Evolutionary conservation across 2,888 invertebrate genomes (phyloP).

Genomic region (Sphaerophoria rueppellii): DNA sequence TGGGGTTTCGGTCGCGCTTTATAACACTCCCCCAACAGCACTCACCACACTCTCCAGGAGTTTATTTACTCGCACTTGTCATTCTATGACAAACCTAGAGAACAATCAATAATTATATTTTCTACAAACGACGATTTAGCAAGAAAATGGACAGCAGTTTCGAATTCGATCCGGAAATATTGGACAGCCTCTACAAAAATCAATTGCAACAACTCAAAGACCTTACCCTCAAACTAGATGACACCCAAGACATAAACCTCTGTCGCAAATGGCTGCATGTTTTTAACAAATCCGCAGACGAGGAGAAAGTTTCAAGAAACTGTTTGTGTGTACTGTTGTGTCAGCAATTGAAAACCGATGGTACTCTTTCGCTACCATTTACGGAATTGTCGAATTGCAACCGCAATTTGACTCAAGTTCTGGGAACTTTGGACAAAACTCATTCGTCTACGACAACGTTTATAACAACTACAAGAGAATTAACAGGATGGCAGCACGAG

Average conservation of each 20-base stretch:
- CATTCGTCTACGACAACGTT: not conserved
- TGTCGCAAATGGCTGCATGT: slow-evolving; percentile 78
- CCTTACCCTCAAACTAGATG: slow-evolving; percentile 74
- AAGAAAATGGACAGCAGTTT: slow-evolving; percentile 64
- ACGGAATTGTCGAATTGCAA: slow-evolving; percentile 66
- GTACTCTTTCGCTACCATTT: slow-evolving; percentile 59
- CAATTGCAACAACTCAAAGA: slow-evolving; percentile 75
- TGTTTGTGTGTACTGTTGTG: slow-evolving; percentile 77
- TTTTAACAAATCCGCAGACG: slow-evolving; percentile 75
- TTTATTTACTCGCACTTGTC: not conserved
- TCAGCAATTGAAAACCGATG: slow-evolving; percentile 75
- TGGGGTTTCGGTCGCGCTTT: too few species aligned
- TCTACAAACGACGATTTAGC: not conserved
- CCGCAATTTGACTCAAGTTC: slow-evolving; percentile 54
- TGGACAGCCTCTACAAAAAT: slow-evolving; percentile 76
- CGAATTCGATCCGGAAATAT: slow-evolving; percentile 73
- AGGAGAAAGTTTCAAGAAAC: slow-evolving; percentile 78
- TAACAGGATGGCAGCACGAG: not conserved
- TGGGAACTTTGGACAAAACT: slow-evolving; percentile 49
- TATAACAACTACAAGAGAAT: not conserved
- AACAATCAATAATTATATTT: slow-evolving; percentile 47
- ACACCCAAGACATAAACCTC: slow-evolving; percentile 74
- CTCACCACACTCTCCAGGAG: too few species aligned
- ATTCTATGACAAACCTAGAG: slow-evolving; percentile 35
- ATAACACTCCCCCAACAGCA: too few species aligned